Conservation (phyloP, 2,113 vertebrate genomes). For the Baryphthengus martii region DNA sequence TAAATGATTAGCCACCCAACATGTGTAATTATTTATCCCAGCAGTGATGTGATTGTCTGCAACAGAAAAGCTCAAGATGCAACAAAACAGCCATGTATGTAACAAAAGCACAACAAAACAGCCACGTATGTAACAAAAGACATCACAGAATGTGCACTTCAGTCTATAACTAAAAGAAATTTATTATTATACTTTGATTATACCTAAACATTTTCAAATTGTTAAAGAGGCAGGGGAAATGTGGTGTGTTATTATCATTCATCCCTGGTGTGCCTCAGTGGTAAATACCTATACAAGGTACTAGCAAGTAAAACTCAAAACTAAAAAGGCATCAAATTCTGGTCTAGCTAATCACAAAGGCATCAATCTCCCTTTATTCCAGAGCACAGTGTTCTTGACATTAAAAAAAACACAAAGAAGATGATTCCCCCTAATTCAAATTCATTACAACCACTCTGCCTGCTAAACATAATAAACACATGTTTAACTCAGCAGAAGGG, state of each 20-base stretch:
- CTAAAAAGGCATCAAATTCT: neutral
- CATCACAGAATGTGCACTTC: neutral
- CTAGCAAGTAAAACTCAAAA: neutral
- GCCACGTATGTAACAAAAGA: neutral
- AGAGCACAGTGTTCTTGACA: neutral
- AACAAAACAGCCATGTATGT: neutral
- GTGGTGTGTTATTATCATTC: neutral
- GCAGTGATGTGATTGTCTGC: neutral
- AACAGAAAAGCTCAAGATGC: neutral
- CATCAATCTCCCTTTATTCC: neutral
- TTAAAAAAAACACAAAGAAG: neutral
- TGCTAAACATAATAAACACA: neutral
- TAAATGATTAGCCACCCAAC: neutral
- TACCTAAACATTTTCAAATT: neutral
- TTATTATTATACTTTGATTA: neutral
- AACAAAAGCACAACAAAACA: neutral
- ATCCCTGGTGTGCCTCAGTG: neutral
- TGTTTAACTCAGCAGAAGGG: constrained; percentile 25
- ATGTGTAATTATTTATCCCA: neutral
- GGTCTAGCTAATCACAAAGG: neutral
- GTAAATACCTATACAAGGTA: neutral
- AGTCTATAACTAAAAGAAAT: neutral
- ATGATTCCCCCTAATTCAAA: neutral
- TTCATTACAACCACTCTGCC: neutral
- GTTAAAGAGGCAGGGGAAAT: neutral